Evolutionary conservation across 2,888 invertebrate genomes (phyloP), one percentile per base, ranked within the genome.

Genomic region (Nycteola revayana): DNA sequence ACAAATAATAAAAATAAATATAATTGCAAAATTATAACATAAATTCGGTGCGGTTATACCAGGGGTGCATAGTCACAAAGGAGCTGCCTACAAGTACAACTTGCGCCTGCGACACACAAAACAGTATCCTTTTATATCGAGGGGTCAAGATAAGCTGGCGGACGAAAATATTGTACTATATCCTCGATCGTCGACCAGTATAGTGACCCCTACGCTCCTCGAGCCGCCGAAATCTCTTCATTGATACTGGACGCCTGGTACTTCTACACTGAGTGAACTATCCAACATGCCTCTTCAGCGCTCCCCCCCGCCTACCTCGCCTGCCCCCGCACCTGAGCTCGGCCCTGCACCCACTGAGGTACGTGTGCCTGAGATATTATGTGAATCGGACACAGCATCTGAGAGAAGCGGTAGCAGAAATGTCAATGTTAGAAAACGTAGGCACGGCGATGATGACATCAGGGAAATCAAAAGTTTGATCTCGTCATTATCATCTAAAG

Each of bases 401-500:
- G 29, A 29, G 23, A 22, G 20, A 11, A 29, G 22, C 21, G 11
- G 29, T 14, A 28, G 9, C 7, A 9, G 17, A 23, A 1, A 30
- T 17, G 24, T 17, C n/a, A 9, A 3, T 8, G 24, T 17, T 2
- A 30, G 24, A 24, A 30, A 24, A 17, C 30, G 30, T 7, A 30
- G 9, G 23, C 23, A 23, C 2, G 24, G 23, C 5, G 30, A 24
- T 9, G 30, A 30, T 5, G 30, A 30, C 8, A 3, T 9, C 9
- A 30, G 17, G 14, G 30, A 30, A 9, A 8, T 30, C 5, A 30
- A 30, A 24, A 9, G 11, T 17, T 17, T 30, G 17, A 30, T 30
- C 7, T 14, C 30, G 1, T 14, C 30, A 1, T 24, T 30, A 9
- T 24, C 30, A 10, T 5, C 30, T 2, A 24, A 24, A 9, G 30